Evolutionary conservation across 2,888 invertebrate species (phyloP), one percentile per base, ranked within the genome.

Genomic region (Pseudeuparius sepicola): DNA sequence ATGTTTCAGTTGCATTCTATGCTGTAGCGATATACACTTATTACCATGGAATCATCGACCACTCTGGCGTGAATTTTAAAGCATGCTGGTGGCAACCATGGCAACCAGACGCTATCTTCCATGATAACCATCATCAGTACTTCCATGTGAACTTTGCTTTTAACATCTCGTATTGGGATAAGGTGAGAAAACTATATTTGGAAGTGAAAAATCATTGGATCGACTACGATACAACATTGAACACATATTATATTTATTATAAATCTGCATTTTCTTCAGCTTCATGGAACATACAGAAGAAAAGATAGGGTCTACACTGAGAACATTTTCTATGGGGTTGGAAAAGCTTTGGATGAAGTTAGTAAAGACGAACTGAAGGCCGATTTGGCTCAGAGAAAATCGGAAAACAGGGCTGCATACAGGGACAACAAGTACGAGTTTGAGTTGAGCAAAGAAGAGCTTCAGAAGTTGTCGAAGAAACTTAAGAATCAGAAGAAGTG

Each of bases 111-210:
- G 74, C 76, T 0, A 74, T 75, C 40, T 82, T 81, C 61, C 82
- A 83, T 46, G 83, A 82, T 53, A 73, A 81, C 50, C 83, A 83
- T 45, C 83, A 82, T 48, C 78, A 81, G 61, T 80, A 79, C 60
- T 80, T 78, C 62, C 81, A 82, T 51, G 76, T 78, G 50, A 83
- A 83, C 60, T 82, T 79, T 48, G 79, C 76, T 1, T 81, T 82
- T 53, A 82, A 83, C 52, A 73, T 76, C 56, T 64, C 58, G 25
- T 40, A 73, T 18, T 82, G 81, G 77, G 82, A 82, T 55, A 73
- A 65, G 64, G 76, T 78, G 47, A 52, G 53, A 46, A 12, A 20
- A 43, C 35, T n/a, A 20, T 20, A 20, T 20, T 20, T 7, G 20
- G 7, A 7, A 20, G 7, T 20, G n/a, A n/a, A n/a, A n/a, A n/a